A percentile compares a stretch with the other conserved stretches of the same genome.
Evolutionary conservation across 2,888 invertebrate species (phyloP).

Genomic region (Carabus problematicus): DNA sequence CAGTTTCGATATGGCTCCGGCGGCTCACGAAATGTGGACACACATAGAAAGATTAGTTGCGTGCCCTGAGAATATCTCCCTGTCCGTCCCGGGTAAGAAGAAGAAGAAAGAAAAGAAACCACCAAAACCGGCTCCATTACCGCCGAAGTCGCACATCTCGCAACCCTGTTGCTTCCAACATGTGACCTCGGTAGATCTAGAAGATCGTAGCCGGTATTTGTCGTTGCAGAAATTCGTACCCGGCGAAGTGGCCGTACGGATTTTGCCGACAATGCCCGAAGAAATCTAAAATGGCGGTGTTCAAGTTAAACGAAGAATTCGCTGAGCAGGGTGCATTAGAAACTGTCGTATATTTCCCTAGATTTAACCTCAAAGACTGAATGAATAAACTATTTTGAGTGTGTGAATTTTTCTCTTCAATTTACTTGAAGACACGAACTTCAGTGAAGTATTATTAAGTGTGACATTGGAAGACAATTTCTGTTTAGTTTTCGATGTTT

Average conservation of each 20-base stretch:
- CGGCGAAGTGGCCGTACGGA: conserved; percentile 46
- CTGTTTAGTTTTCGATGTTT: no score
- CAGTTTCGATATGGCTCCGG: conserved; percentile 77
- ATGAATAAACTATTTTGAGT: no score
- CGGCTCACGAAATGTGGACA: conserved; percentile 74
- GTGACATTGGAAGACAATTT: no score
- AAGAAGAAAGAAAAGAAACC: conserved; percentile 65
- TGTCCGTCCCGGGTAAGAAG: conserved; percentile 71
- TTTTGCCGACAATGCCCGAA: conserved; percentile 29
- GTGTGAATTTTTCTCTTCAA: no score
- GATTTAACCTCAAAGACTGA: no score
- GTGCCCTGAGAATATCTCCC: conserved; percentile 79
- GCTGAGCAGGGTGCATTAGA: no score
- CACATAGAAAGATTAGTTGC: conserved; percentile 74
- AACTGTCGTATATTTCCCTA: no score
- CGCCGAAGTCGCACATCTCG: conserved; percentile 82
- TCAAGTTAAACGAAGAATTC: no score
- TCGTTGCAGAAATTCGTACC: conserved; percentile 72
- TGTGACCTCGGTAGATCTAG: conserved; percentile 77
- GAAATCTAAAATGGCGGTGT: conserved; percentile 37
- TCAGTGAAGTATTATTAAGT: no score
- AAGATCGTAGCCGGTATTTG: conserved; percentile 70
- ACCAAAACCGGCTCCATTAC: conserved; percentile 67
- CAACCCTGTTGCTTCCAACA: conserved; percentile 87
- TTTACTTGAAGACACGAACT: no score